Evolutionary conservation across 1,140 invertebrate genomes (phyloP).

Genomic region (Prorops nasuta): DNA sequence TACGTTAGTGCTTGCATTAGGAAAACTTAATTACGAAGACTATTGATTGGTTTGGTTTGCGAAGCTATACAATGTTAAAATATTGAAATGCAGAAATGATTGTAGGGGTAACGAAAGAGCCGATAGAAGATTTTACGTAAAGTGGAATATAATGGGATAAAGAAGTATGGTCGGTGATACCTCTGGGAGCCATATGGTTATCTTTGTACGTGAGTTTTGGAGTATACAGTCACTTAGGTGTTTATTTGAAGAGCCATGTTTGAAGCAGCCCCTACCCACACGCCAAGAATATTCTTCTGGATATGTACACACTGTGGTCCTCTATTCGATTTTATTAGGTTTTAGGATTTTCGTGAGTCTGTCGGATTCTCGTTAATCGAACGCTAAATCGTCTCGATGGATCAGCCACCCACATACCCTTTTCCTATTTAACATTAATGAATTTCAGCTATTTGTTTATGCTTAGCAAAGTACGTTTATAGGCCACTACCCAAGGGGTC

Average conservation of each 20-base stretch:
- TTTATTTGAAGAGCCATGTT: constrained; percentile 52
- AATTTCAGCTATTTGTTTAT: no score
- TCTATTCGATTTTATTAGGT: constrained; percentile 57
- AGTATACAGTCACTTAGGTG: constrained; percentile 47
- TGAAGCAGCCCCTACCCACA: constrained; percentile 44
- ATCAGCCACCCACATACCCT: constrained; percentile 5
- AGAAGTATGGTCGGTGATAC: constrained; percentile 33
- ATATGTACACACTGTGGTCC: constrained; percentile 37
- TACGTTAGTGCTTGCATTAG: no score
- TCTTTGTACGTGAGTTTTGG: constrained; percentile 42
- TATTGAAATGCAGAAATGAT: no score
- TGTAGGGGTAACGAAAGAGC: no score
- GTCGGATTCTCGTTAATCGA: constrained; percentile 17
- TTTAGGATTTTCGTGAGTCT: constrained; percentile 41
- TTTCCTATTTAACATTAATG: no score
- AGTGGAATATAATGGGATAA: constrained; percentile 23
- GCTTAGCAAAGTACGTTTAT: no score
- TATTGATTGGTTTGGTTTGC: no score
- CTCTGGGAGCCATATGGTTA: constrained; percentile 52
- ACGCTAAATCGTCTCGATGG: constrained; percentile 11
- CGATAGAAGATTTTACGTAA: background rate
- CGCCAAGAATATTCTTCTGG: constrained; percentile 44
- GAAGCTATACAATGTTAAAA: no score
- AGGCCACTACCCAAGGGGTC: no score
- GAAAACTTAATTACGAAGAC: no score